These are phyloP conservation scores for Agrypnus murinus DNA, from an alignment of 2,888 invertebrate species.

Conservation along the genomic window DNA sequence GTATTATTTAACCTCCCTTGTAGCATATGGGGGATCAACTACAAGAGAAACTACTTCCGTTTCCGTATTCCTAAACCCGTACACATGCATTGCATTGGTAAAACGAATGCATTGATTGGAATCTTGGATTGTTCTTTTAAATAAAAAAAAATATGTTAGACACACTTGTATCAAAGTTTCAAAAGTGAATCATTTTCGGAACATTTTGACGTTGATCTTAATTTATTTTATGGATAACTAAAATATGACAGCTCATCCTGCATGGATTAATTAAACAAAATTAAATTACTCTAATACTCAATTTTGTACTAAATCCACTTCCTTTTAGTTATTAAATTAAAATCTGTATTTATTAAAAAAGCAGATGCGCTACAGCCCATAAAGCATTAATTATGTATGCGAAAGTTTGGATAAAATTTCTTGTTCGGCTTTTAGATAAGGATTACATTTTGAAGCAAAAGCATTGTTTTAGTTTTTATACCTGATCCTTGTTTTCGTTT, in stretches of 20 bases:
- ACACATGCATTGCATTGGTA: no score
- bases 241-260: background rate
- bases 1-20: background rate
- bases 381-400: slow-evolving; percentile 1
- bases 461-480: background rate
- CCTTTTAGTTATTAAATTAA: slow-evolving; percentile 6
- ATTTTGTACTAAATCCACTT: slow-evolving; percentile 10
- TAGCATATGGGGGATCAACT: background rate
- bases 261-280: background rate
- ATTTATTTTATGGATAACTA: no score
- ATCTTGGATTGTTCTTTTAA: no score
- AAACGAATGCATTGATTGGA: no score
- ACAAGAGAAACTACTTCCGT: slow-evolving; percentile 3
- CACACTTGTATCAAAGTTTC: no score
- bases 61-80: no score
- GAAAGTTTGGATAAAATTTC: background rate
- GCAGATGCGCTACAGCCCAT: background rate
- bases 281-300: background rate
- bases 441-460: background rate
- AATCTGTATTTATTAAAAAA: slow-evolving; percentile 1
- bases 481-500: background rate
- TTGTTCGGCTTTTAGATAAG: background rate
- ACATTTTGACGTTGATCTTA: no score
- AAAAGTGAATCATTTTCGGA: no score
- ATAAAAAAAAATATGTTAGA: no score